These are phyloP conservation scores for Diabrotica virgifera DNA, from an alignment of 1,140 invertebrate genomes.

Conservation along the genomic window DNA sequence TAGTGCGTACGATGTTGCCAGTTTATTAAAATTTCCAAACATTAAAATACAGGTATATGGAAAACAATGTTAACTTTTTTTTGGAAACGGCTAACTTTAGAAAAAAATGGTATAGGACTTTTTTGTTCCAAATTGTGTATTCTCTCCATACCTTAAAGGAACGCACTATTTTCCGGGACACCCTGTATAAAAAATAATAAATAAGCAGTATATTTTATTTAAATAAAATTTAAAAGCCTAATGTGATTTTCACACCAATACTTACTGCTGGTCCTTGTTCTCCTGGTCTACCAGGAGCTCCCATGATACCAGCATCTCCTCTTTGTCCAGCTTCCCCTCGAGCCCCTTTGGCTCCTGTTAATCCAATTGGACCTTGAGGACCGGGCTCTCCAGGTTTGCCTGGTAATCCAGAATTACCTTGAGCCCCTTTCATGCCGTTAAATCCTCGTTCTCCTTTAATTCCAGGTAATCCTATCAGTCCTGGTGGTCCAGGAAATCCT, in stretches of 20 bases:
- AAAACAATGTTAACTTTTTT: no score
- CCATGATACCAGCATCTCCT: slow-evolving; percentile 72
- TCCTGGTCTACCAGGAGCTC: slow-evolving; percentile 68
- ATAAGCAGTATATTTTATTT: no score
- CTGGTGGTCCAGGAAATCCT: slow-evolving; percentile 65
- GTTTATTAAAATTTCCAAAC: no score
- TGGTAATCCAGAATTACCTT: slow-evolving; percentile 60
- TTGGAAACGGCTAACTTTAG: no score
- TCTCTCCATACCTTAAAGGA: no score
- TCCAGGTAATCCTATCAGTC: slow-evolving; percentile 65
- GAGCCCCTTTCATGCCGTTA: slow-evolving; percentile 65
- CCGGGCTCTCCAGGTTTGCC: slow-evolving; percentile 59
- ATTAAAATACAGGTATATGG: no score
- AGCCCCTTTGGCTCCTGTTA: slow-evolving; percentile 69
- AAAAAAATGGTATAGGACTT: no score
- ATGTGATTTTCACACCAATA: slow-evolving; percentile 12
- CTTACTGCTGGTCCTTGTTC: slow-evolving; percentile 65
- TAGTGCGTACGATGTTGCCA: no score
- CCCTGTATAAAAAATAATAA: no score
- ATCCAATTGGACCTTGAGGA: slow-evolving; percentile 61
- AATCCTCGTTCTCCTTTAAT: slow-evolving; percentile 71
- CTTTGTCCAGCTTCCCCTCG: slow-evolving; percentile 71
- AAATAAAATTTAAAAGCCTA: slow-evolving; percentile 8
- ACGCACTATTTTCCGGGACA: no score
- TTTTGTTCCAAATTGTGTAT: no score